phyloP scores from a whole-genome alignment of 2,888 invertebrate genomes.

The Caenorhabditis plicata region DNA sequence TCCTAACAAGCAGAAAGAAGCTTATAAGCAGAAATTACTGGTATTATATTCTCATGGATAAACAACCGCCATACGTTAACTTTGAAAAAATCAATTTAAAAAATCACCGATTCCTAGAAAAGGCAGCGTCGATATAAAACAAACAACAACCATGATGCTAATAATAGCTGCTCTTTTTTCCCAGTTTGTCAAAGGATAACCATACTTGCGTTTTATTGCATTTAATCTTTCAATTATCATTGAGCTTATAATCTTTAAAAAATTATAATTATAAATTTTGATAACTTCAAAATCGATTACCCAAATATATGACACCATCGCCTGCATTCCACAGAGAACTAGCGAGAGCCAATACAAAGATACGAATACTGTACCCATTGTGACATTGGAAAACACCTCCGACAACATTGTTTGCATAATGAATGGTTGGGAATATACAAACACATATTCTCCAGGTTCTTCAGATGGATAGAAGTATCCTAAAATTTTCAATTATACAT shows the following conservation, averaged over 20 bases:
- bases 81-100: too few relatives aligned
- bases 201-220: conserved; percentile 19
- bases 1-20: too few relatives aligned
- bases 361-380: not conserved
- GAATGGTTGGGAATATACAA: conserved; percentile 9
- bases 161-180: conserved; percentile 17
- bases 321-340: conserved; percentile 15
- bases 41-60: too few relatives aligned
- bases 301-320: conserved; percentile 20
- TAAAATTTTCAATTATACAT: not conserved
- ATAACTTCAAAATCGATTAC: not conserved
- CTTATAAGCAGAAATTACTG: too few relatives aligned
- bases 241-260: conserved; percentile 17
- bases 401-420: conserved; percentile 12
- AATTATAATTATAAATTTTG: not conserved
- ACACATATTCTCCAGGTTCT: conserved; percentile 2
- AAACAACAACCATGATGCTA: conserved; percentile 2
- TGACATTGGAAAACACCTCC: conserved; percentile 1
- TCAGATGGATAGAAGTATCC: conserved; percentile 4
- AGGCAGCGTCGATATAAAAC: conserved; percentile 17
- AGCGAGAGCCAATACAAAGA: conserved; percentile 19
- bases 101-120: conserved; percentile 16
- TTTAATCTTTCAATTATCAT: conserved; percentile 27
- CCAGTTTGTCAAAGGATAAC: conserved; percentile 22
- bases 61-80: too few relatives aligned